These are phyloP conservation scores for Dissostichus mawsoni DNA, from an alignment of 2,113 vertebrate genomes.

Conservation along the genomic window DNA sequence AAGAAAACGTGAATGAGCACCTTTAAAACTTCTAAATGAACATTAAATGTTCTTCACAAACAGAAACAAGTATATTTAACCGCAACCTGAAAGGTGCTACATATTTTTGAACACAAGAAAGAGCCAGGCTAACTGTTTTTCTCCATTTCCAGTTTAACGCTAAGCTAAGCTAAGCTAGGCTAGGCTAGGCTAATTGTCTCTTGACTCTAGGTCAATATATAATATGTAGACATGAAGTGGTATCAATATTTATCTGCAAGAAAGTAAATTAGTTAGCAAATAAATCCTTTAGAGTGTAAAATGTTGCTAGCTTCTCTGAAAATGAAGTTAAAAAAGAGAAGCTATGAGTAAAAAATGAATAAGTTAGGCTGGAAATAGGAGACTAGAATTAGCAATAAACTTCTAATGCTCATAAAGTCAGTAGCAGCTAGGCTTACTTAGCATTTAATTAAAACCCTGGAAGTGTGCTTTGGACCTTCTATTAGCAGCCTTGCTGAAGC, in stretches of 20 bases:
- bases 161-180: background rate
- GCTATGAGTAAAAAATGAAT: conserved; percentile 4
- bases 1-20: background rate
- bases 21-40: background rate
- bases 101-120: background rate
- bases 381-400: conserved; percentile 52
- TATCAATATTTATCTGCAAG: background rate
- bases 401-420: conserved; percentile 59
- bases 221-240: background rate
- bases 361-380: conserved; percentile 15
- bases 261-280: background rate
- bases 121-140: background rate
- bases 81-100: background rate
- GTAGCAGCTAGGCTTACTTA: conserved; percentile 46
- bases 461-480: conserved; percentile 45
- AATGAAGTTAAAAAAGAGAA: conserved; percentile 11
- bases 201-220: background rate
- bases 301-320: conserved; percentile 3
- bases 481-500: conserved; percentile 62
- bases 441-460: conserved; percentile 63
- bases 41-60: background rate
- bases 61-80: conserved; percentile 3
- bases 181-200: background rate
- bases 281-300: background rate
- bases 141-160: background rate